Percentiles rank a stretch among this genome's conserved stretches.
Evolutionary conservation across 92 coral and sea anemone species (phyloP).

Genomic region (Porites divaricata): DNA sequence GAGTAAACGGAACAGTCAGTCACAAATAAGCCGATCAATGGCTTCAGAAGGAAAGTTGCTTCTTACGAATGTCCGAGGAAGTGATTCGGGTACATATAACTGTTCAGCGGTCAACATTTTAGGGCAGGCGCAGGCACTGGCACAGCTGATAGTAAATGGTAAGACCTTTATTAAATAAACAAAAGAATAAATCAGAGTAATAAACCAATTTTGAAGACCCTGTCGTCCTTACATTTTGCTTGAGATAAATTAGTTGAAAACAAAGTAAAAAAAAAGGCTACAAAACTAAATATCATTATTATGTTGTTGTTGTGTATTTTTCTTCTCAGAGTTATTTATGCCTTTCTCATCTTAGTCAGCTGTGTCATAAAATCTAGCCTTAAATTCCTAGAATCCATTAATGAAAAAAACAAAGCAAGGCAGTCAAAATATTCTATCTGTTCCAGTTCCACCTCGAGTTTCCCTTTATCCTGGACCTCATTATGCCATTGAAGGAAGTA

Average conservation of each 20-base stretch:
- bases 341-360: no score
- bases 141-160: not conserved
- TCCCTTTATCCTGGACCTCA: conserved; percentile 39
- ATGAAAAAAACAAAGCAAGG: no score
- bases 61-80: not conserved
- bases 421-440: not conserved
- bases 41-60: conserved; percentile 6
- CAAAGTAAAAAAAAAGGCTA: no score
- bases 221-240: no score
- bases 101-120: conserved; percentile 36
- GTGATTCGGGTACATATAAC: conserved; percentile 32
- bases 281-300: no score
- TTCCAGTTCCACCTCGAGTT: conserved; percentile 50
- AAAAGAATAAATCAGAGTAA: no score
- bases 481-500: conserved; percentile 36
- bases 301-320: no score
- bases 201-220: no score
- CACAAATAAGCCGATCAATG: not conserved
- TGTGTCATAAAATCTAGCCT: no score
- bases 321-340: no score
- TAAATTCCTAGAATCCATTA: no score
- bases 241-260: no score
- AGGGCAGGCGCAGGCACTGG: conserved; percentile 11
- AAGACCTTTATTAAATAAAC: not conserved
- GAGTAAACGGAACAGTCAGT: conserved; percentile 7